Evolutionary conservation across 2,888 invertebrate species (phyloP), one percentile per base, ranked within the genome.

Genomic region (Amiota minor): DNA sequence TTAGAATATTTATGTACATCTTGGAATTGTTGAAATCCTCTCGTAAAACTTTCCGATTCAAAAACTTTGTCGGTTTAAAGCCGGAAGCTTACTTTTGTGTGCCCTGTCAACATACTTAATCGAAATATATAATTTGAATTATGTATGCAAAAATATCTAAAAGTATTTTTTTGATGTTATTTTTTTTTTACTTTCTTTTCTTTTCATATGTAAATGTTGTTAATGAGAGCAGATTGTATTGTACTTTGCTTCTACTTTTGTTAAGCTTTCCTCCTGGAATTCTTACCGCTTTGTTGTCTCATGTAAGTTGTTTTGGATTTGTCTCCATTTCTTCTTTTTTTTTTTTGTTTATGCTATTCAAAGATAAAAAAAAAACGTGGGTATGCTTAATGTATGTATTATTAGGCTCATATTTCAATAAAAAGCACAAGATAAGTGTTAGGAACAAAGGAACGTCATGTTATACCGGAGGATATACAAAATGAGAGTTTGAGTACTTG

Each of bases 381-480:
- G 76, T 76, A 83, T 84, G 83, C 84, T 84, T 81, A 83, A 81
- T 77, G 74, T 73, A 74, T n/a, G n/a, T n/a, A n/a, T n/a, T 78
- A 45, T 62, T 73, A 64, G 78, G 70, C 72, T 61, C 59, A 59
- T 76, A 45, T 62, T 35, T 62, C 72, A 53, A n/a, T 55, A 55
- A 69, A 53, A 69, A 35, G 14, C 62, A 64, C 55, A 23, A 59
- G 11, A 59, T 59, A 53, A 53, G 53, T 16, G 16, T 11, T 6
- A 35, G 35, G 6, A 35, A 2, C 6, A 8, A 35, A 35, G 35
- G 35, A 16, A 53, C 53, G n/a, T 16, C 53, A 53, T 53, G 53
- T 12, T 59, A 20, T 59, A 20, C 2, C 35, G 35, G 35, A 35
- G 35, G 35, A 35, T 8, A 59, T 20, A 59, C 59, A 59, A 59